Percentiles rank a stretch among this genome's conserved stretches.
Evolutionary conservation across 2,888 invertebrate genomes (phyloP).

Genomic region (Xylophagus ater): DNA sequence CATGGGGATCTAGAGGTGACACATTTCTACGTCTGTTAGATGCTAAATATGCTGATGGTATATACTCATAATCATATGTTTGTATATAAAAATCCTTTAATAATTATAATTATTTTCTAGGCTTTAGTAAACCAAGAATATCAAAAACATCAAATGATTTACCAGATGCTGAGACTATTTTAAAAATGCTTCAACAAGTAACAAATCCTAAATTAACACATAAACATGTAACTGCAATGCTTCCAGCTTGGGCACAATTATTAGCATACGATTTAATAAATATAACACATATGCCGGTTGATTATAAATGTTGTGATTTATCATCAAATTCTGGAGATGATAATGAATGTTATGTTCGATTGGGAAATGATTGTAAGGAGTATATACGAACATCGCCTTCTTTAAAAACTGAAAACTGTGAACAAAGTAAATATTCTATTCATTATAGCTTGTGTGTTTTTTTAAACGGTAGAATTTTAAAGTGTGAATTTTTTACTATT

Average conservation of each 20-base stretch:
- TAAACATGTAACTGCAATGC: constrained; percentile 63
- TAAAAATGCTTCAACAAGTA: constrained; percentile 47
- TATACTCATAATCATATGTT: constrained; percentile 9
- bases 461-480: too few relatives aligned
- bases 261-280: constrained; percentile 60
- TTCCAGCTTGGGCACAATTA: constrained; percentile 71
- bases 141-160: constrained; percentile 47
- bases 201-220: constrained; percentile 45
- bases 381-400: constrained; percentile 62
- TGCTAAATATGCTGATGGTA: constrained; percentile 55
- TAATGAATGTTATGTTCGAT: constrained; percentile 42
- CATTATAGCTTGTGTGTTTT: too few relatives aligned
- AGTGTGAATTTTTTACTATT: too few relatives aligned
- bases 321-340: too few relatives aligned
- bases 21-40: constrained; percentile 61
- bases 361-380: constrained; percentile 45
- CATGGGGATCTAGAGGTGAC: constrained; percentile 73
- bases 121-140: constrained; percentile 35
- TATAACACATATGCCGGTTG: constrained; percentile 49
- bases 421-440: constrained; percentile 45
- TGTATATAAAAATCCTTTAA: constrained; percentile 1
- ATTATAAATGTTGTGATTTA: constrained; percentile 43
- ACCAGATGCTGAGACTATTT: constrained; percentile 49
- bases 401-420: constrained; percentile 49
- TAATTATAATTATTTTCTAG: constrained; percentile 7